phyloP scores from a whole-genome alignment of 2,888 invertebrate species.

The Acleris sparsana region DNA sequence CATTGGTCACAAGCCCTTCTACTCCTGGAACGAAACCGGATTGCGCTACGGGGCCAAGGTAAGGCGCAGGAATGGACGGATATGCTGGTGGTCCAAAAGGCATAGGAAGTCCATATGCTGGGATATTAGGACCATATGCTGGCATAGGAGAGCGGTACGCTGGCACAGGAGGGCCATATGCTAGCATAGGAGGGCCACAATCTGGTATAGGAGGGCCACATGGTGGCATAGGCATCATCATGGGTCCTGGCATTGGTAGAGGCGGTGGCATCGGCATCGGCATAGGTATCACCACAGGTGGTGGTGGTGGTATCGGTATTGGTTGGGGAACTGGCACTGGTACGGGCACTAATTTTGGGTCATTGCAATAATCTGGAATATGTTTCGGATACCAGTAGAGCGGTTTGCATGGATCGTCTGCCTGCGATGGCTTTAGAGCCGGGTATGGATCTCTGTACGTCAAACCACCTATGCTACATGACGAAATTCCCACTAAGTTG shows the following conservation, averaged over 20 bases:
- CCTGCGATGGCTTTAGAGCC: conserved; percentile 22
- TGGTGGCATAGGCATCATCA: conserved; percentile 33
- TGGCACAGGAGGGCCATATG: conserved; percentile 3
- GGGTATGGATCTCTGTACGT: conserved; percentile 51
- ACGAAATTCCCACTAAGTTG: conserved; percentile 38
- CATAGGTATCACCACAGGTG: conserved; percentile 30
- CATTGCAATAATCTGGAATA: conserved; percentile 50
- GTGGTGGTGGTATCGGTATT: conserved; percentile 8
- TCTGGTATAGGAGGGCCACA: conserved; percentile 25
- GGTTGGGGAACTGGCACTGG: conserved; percentile 13
- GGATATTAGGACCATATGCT: not conserved
- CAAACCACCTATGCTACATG: conserved; percentile 55
- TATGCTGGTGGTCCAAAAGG: not conserved
- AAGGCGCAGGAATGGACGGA: not conserved
- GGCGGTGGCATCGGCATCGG: conserved; percentile 20
- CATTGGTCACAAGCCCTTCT: conserved; percentile 59
- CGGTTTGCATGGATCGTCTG: conserved; percentile 65
- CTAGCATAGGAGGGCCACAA: conserved; percentile 8
- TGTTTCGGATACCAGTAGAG: conserved; percentile 66
- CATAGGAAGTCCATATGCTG: not conserved
- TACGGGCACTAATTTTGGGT: conserved; percentile 13
- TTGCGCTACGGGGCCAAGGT: conserved; percentile 40
- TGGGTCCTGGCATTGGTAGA: conserved; percentile 34
- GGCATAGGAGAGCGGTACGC: not conserved
- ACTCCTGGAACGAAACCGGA: conserved; percentile 64